Evolutionary conservation across 1,140 invertebrate genomes (phyloP).

Genomic region (Dufourea novaeangliae): DNA sequence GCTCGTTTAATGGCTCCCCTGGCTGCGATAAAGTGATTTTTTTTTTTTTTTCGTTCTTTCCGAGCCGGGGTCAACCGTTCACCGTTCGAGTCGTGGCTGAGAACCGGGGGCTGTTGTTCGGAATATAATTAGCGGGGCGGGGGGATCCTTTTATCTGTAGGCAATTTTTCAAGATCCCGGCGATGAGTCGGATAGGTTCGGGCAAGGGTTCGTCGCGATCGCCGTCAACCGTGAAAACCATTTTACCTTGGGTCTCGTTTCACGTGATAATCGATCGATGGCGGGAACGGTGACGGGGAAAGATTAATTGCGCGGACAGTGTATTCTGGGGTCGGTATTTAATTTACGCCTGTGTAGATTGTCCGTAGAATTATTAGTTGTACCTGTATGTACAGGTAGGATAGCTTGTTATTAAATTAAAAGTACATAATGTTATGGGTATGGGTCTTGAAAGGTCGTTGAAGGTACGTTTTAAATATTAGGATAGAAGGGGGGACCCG

Average conservation of each 20-base stretch:
- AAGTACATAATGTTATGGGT: no score
- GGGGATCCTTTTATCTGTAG: background rate
- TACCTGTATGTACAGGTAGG: background rate
- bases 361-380: background rate
- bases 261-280: background rate
- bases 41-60: no score
- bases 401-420: background rate
- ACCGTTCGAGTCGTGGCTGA: background rate
- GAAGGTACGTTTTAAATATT: no score
- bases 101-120: slow-evolving; percentile 11
- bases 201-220: slow-evolving; percentile 7
- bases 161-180: slow-evolving; percentile 29
- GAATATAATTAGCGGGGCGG: slow-evolving; percentile 30
- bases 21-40: slow-evolving; percentile 20
- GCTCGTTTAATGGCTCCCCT: background rate
- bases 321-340: background rate
- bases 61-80: slow-evolving; percentile 1
- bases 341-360: slow-evolving; percentile 8
- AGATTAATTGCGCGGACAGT: slow-evolving; percentile 21
- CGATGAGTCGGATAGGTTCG: background rate
- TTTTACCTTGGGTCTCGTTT: slow-evolving; percentile 5
- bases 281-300: background rate
- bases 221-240: background rate
- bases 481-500: no score
- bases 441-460: no score